These are phyloP conservation scores for Apis dorsata DNA, from an alignment of 1,140 invertebrate genomes.

Conservation along the genomic window DNA sequence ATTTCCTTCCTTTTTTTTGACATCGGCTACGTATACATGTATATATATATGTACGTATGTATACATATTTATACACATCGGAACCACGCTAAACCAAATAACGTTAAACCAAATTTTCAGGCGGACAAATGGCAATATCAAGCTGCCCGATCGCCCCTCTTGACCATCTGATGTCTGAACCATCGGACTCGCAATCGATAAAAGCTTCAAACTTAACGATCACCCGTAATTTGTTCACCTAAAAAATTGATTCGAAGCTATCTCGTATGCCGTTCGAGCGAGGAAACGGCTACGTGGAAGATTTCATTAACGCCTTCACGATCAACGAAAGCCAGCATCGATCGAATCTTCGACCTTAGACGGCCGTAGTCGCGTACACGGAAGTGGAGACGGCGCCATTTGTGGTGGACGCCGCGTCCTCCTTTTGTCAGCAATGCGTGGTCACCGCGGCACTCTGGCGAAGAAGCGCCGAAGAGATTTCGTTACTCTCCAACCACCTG, in stretches of 20 bases:
- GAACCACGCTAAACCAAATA: background rate
- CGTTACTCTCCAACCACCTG: slow-evolving; percentile 86
- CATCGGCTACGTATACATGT: background rate
- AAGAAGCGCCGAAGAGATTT: slow-evolving; percentile 84
- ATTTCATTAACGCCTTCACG: background rate
- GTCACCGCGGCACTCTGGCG: slow-evolving; percentile 71
- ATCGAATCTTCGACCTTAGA: slow-evolving; percentile 49
- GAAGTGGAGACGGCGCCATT: slow-evolving; percentile 60
- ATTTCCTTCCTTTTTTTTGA: background rate
- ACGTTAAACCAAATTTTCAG: slow-evolving; percentile 16
- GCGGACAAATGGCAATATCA: background rate
- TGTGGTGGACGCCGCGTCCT: slow-evolving; percentile 59
- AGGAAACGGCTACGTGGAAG: background rate
- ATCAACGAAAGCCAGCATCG: background rate
- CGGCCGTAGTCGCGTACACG: slow-evolving; percentile 67
- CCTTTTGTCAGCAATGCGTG: slow-evolving; percentile 73
- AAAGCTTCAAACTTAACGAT: slow-evolving; percentile 38
- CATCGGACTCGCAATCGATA: background rate
- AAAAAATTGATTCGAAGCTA: slow-evolving; percentile 9
- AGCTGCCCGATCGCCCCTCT: background rate
- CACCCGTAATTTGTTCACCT: background rate
- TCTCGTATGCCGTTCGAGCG: background rate
- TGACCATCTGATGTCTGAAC: background rate
- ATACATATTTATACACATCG: background rate
- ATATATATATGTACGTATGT: background rate